Evolutionary conservation across 2,888 invertebrate species (phyloP).

Genomic region (Macaria notata): DNA sequence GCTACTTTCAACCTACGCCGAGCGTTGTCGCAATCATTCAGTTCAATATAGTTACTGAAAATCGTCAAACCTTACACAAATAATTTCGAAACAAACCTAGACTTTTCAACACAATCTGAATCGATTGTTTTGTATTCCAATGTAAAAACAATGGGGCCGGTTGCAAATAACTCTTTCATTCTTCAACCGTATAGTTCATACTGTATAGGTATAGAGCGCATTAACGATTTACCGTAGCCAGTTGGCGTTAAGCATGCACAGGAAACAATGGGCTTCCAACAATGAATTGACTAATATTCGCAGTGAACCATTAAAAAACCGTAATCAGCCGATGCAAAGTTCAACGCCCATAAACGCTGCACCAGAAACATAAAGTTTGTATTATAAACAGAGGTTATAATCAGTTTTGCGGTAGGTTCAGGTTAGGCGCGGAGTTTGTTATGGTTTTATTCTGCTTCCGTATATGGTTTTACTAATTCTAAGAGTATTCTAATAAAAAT

Average conservation of each 20-base stretch:
- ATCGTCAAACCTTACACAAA: too few species aligned
- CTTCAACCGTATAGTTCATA: slow-evolving; percentile 9
- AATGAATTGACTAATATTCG: slow-evolving; percentile 66
- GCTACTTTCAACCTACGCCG: too few species aligned
- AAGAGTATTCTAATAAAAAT: neutral
- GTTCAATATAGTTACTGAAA: too few species aligned
- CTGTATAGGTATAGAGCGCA: slow-evolving; percentile 13
- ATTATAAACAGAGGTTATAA: slow-evolving; percentile 76
- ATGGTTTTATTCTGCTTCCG: slow-evolving; percentile 53
- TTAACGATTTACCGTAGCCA: slow-evolving; percentile 35
- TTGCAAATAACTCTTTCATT: slow-evolving; percentile 17
- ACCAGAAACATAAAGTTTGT: slow-evolving; percentile 68
- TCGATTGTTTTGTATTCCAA: slow-evolving; percentile 9
- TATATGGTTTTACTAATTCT: slow-evolving; percentile 26
- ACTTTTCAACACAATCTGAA: slow-evolving; percentile 5
- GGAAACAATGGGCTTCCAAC: slow-evolving; percentile 49
- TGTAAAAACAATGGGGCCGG: slow-evolving; percentile 16
- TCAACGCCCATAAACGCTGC: slow-evolving; percentile 64
- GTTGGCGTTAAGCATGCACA: slow-evolving; percentile 22
- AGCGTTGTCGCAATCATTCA: too few species aligned
- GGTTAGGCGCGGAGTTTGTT: slow-evolving; percentile 38
- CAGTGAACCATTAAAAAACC: slow-evolving; percentile 70
- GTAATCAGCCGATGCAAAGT: slow-evolving; percentile 74
- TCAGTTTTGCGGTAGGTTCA: slow-evolving; percentile 72
- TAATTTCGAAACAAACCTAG: too few species aligned